Conservation (phyloP, 2,113 vertebrate species). For the Leucopsar rothschildi region DNA sequence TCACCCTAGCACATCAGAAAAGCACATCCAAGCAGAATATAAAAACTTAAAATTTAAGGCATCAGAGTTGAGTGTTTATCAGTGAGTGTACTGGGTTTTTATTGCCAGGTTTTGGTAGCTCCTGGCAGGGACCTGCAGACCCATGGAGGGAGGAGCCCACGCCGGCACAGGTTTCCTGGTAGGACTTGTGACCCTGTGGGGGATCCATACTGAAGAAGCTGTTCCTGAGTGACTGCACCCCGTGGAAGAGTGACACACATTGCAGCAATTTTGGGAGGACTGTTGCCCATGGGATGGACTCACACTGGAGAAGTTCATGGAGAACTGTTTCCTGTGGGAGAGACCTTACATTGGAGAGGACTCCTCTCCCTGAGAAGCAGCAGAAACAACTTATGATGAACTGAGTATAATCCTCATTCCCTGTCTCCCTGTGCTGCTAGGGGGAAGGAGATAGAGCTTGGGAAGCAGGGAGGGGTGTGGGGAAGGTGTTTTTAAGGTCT, state of each 20-base stretch:
- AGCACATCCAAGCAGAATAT: no score
- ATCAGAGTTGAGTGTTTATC: not conserved
- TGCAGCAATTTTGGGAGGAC: not conserved
- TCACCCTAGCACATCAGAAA: no score
- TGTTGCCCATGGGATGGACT: not conserved
- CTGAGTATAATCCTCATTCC: not conserved
- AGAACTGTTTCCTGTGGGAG: not conserved
- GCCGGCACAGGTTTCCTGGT: not conserved
- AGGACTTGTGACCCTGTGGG: not conserved
- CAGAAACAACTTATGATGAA: not conserved
- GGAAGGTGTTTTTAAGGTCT: not conserved
- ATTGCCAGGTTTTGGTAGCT: not conserved
- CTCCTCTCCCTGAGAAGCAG: not conserved
- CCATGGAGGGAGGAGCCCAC: not conserved
- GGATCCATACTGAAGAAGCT: not conserved
- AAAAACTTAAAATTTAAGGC: no score
- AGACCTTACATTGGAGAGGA: not conserved
- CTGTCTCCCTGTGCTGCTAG: not conserved
- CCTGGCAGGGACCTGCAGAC: not conserved
- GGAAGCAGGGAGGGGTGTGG: not conserved
- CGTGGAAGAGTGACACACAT: not conserved
- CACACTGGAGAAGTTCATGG: not conserved
- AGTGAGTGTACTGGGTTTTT: not conserved
- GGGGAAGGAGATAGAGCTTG: not conserved
- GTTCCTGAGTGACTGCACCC: not conserved